Conservation (phyloP, 2,888 invertebrate genomes). For the Syritta pipiens region DNA sequence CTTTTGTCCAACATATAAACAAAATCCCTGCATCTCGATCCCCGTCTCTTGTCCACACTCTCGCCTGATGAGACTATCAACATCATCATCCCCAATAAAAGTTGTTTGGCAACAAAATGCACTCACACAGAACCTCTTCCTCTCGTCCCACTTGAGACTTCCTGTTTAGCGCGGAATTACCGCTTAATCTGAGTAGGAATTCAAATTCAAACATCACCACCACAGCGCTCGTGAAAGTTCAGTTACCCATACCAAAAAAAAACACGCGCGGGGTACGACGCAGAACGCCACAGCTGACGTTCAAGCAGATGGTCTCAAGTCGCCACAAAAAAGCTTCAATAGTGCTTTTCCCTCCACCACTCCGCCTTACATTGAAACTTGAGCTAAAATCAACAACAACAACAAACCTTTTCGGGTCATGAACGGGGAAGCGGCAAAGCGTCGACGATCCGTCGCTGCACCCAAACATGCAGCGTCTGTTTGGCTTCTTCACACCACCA, state of each 20-base stretch:
- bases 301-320: conserved; percentile 10
- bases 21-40: background rate
- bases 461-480: conserved; percentile 73
- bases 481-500: conserved; percentile 17
- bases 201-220: background rate
- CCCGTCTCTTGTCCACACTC: background rate
- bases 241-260: conserved; percentile 38
- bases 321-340: conserved; percentile 7
- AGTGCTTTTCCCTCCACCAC: too few species aligned
- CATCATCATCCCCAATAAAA: too few species aligned
- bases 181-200: background rate
- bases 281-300: conserved; percentile 26
- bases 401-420: conserved; percentile 73
- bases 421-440: conserved; percentile 74
- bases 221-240: conserved; percentile 28
- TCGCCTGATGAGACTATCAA: too few species aligned
- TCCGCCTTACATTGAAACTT: background rate
- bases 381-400: background rate
- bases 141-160: too few species aligned
- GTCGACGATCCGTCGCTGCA: conserved; percentile 71
- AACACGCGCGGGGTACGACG: background rate
- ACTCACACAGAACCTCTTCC: background rate
- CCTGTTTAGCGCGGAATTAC: conserved; percentile 11
- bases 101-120: too few species aligned
- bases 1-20: conserved; percentile 25